Percentiles rank a stretch among this genome's conserved stretches.
Conservation (phyloP, 2,888 invertebrate species). For the Hemicrepidius hirtus region DNA sequence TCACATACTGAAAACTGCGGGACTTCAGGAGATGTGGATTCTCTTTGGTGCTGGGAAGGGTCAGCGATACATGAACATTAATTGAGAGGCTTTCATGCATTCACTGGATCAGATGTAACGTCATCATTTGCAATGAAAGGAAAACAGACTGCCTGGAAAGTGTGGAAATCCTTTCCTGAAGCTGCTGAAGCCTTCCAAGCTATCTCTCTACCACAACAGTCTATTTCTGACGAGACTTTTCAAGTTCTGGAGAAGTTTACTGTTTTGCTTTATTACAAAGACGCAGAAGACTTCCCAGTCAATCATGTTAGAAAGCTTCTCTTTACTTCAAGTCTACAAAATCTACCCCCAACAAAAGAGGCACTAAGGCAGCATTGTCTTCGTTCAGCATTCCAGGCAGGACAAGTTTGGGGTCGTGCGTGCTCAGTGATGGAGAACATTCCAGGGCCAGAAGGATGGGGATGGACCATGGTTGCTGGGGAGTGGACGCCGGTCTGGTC, state of each 20-base stretch:
- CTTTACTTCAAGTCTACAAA: slow-evolving; percentile 22
- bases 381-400: slow-evolving; percentile 3
- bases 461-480: slow-evolving; percentile 13
- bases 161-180: slow-evolving; percentile 20
- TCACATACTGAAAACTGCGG: slow-evolving; percentile 10
- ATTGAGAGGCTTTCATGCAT: slow-evolving; percentile 2
- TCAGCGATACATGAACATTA: slow-evolving; percentile 18
- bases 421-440: slow-evolving; percentile 21
- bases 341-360: not conserved
- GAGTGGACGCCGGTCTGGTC: slow-evolving; percentile 29
- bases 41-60: not conserved
- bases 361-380: no score
- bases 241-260: slow-evolving; percentile 17
- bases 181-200: slow-evolving; percentile 15
- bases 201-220: slow-evolving; percentile 8
- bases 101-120: not conserved
- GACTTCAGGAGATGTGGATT: slow-evolving; percentile 19
- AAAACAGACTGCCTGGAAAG: slow-evolving; percentile 12
- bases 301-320: slow-evolving; percentile 34
- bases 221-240: slow-evolving; percentile 21
- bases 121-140: slow-evolving; percentile 24
- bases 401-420: slow-evolving; percentile 23
- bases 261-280: slow-evolving; percentile 22
- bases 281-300: slow-evolving; percentile 18
- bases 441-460: slow-evolving; percentile 31